Base-by-base conservation (phyloP, 2,888 invertebrate species). In the Iselma pallidipennis region DNA sequence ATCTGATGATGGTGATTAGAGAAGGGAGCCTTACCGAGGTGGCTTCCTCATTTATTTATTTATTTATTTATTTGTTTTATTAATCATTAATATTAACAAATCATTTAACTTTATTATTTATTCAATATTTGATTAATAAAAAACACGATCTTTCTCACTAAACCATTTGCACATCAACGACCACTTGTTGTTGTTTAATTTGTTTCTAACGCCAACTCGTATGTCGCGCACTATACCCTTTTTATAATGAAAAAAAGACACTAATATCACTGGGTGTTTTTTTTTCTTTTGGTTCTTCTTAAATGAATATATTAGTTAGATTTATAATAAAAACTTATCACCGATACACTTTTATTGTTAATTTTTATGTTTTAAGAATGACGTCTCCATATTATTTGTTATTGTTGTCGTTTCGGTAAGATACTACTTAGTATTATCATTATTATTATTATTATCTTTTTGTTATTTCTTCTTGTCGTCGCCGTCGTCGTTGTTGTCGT, bases 31-130 rank as follows among this genome's bases (percentile, higher is more conserved):
- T 76, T 76, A 77, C 76, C 76, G 73, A 71, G 73, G 77, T 72
- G 75, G 74, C 70, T 74, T 76, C 76, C 73, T 77, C 77, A 77
- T 77, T 77, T 75, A 57, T 55, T 52, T 51, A 48, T 33, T 49
- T 16, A 33, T 14, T 37, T 31, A 59, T 16, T 51, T 23, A 23
- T 12, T 26, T 14, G 25, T 33, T 55, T 63, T 49, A 59, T 37
- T 48, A 33, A 16, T 57, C 16, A 31, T 31, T 31, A 12, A 31
- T 31, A 12, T n/a, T 12, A 31, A 10, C 12, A 10, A 63, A 59
- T 51, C 52, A 42, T 29, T 51, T n/a, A 33, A 25, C 3, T 26
- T 61, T 12, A 54, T 16, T 49, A 7, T 12, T 42, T 55, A 48
- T 54, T 62, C 54, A 57, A 45, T 50, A 29, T 25, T 56, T n/a